Evolutionary conservation across 2,797 vertebrate species (phyloP), one percentile per base, ranked within the genome.

Genomic region (Clarias platycephalus): DNA sequence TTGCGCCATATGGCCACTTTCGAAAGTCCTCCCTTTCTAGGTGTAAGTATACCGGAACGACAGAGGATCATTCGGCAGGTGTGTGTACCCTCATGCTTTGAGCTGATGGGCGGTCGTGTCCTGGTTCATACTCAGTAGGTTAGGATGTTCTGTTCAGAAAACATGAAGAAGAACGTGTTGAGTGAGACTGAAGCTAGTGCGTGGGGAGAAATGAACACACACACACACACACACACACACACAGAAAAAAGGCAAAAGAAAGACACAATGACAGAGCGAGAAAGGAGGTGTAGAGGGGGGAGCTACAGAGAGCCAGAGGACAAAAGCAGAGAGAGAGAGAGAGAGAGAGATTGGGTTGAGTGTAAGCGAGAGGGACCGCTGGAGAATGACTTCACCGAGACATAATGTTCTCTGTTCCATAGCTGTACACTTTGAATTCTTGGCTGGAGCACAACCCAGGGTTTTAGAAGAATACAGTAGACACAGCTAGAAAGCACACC

Each of bases 21-120:
- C 22, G 10, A 72, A 62, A 10, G 66, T 31, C n/a, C 37, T 74
- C 58, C 5, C 7, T n/a, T 40, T 26, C 40, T 0, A 12, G 44
- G 16, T 70, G 44, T 78, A 62, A 78, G n/a, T 40, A 15, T 60
- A 78, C 75, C 44, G 31, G 20, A 16, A 70, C 44, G 60, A 26
- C 1, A 16, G 26, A 31, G 81, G 78, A 81, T 89, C 74, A 83
- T 87, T 87, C 84, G 81, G 18, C 80, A 79, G 71, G 84, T 10
- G 2, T 84, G 75, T 64, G 71, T 22, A 15, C 26, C 74, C 62
- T 83, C 6, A 40, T 26, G 15, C 63, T 66, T 28, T 85, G 53
- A 24, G 80, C 66, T 70, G 64, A 5, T 58, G 76, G 81, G 62
- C 62, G 80, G 15, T 44, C 58, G 75, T 62, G 71, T 80, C 85